Conservation (phyloP, 2,113 vertebrate species). For the Triplophysa siluroides region DNA sequence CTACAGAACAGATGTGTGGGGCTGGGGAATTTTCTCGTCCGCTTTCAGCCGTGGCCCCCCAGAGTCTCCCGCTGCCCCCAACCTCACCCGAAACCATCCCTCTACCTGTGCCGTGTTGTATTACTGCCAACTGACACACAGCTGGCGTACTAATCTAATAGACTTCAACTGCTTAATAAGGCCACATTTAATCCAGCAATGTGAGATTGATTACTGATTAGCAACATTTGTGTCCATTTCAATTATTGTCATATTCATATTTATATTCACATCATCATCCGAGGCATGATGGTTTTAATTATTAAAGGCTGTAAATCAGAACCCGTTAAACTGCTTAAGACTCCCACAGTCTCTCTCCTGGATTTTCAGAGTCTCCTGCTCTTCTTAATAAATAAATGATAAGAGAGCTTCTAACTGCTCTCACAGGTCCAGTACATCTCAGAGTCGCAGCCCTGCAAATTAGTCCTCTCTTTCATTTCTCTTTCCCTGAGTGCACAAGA, state of each 20-base stretch:
- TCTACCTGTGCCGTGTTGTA: conserved; percentile 29
- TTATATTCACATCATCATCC: neutral
- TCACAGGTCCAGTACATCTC: conserved; percentile 9
- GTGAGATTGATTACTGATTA: conserved; percentile 48
- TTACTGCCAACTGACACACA: conserved; percentile 33
- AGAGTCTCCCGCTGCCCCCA: neutral
- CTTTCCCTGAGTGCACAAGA: conserved; percentile 59
- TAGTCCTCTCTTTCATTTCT: conserved; percentile 1
- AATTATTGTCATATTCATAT: conserved; percentile 42
- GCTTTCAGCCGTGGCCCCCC: neutral
- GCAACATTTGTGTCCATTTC: conserved; percentile 31
- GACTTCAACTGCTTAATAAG: conserved; percentile 44
- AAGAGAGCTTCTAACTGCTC: conserved; percentile 26
- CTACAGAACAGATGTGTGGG: conserved; percentile 30
- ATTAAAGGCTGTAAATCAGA: conserved; percentile 48
- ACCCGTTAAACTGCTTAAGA: conserved; percentile 11
- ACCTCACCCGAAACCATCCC: conserved; percentile 12
- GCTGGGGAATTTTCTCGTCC: too few relatives aligned
- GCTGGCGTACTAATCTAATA: conserved; percentile 43
- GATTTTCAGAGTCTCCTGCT: conserved; percentile 32
- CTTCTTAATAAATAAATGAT: conserved; percentile 45
- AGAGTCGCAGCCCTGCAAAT: conserved; percentile 1
- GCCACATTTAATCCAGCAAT: conserved; percentile 52
- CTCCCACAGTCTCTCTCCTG: neutral
- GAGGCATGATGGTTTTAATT: conserved; percentile 59